Evolutionary conservation across 2,888 invertebrate species (phyloP).

Genomic region (Amitus sp.): DNA sequence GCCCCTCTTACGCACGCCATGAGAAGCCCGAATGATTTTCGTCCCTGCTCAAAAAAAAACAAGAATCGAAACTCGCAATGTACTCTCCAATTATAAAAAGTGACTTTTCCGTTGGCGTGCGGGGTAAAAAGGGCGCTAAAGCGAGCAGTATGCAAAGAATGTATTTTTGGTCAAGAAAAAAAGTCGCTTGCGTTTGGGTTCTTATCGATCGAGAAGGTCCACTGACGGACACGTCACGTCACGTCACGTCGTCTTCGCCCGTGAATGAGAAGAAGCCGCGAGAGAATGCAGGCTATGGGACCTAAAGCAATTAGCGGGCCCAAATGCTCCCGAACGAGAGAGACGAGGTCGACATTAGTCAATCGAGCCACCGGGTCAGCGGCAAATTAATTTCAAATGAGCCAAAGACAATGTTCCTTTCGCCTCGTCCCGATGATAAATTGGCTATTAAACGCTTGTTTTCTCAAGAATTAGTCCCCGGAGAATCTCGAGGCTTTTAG

Average conservation of each 20-base stretch:
- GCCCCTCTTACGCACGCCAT: no score
- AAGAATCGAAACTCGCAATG: not conserved
- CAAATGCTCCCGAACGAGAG: conserved; percentile 26
- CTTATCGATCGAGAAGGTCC: conserved; percentile 7
- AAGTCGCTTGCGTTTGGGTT: no score
- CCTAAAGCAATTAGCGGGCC: conserved; percentile 50
- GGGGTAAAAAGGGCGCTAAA: not conserved
- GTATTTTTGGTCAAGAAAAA: no score
- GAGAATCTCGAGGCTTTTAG: not conserved
- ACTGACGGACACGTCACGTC: conserved; percentile 3
- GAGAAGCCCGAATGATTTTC: no score
- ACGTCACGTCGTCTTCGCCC: conserved; percentile 6
- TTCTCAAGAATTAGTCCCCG: conserved; percentile 58
- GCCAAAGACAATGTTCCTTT: conserved; percentile 3
- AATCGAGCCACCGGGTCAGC: conserved; percentile 40
- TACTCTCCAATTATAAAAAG: not conserved
- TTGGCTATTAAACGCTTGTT: conserved; percentile 61
- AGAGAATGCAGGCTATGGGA: conserved; percentile 20
- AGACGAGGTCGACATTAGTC: conserved; percentile 43
- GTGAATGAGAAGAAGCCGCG: not conserved
- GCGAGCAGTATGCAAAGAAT: no score
- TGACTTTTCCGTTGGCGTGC: no score
- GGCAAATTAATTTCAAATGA: conserved; percentile 43
- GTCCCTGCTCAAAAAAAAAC: not conserved
- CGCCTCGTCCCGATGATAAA: conserved; percentile 46